Evolutionary conservation across 2,113 vertebrate species (phyloP), one percentile per base, ranked within the genome.

Genomic region (Crypturellus undulatus): DNA sequence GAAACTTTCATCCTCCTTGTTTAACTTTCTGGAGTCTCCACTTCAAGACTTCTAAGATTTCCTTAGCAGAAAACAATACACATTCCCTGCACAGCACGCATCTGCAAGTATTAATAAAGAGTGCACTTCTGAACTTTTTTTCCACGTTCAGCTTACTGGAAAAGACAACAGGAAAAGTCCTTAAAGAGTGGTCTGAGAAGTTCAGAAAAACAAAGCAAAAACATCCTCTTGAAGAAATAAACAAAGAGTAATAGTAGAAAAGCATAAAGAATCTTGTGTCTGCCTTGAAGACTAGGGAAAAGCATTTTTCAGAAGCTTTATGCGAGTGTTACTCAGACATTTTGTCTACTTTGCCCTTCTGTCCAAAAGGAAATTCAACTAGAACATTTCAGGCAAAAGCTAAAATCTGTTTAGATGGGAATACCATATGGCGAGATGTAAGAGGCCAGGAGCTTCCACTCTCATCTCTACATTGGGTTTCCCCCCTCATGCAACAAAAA

Each of bases 1-100:
- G 51, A 54, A 90, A 67, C 63, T 28, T 34, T 38, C 52, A 84
- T 82, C 58, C 75, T 94, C 52, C 70, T 80, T 79, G 16, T 79
- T 84, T 49, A 76, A 59, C 75, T 49, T 9, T 30, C 76, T 67
- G 3, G 40, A 70, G 25, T 70, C 49, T 88, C 54, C 40, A 78
- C 75, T 84, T 71, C 14, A 94, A 88, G 76, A 54, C 15, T 85
- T 90, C 43, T 20, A 22, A 47, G 52, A 89, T 63, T 80, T 95
- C 88, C 95, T 83, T 90, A 45, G 47, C 43, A 72, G 79, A 93
- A 85, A 90, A 85, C 76, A 90, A 92, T 80, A 63, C 4, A 19
- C 18, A 25, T 45, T 51, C 40, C 62, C 36, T 45, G 20, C 36
- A 59, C 5, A 70, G 36, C 40, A 80, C 22, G n/a, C 59, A 83